phyloP scores from a whole-genome alignment of 2,888 invertebrate genomes.

The Tipula vernalis region DNA sequence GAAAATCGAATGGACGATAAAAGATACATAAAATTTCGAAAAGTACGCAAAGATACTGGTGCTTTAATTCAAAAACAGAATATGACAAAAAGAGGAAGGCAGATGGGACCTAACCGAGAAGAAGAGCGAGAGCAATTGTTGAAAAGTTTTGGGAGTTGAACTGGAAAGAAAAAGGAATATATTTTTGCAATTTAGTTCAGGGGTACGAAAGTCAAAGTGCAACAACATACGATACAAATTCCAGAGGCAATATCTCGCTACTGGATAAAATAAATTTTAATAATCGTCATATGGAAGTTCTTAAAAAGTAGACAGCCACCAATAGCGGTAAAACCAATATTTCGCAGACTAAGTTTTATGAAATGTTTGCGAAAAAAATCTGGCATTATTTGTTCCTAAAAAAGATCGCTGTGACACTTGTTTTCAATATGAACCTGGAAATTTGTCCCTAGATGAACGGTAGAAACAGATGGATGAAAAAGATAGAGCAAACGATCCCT shows the following conservation, averaged over 20 bases:
- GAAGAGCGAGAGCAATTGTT: neutral
- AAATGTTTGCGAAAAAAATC: neutral
- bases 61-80: neutral
- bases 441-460: no score
- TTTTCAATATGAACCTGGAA: neutral
- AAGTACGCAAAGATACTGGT: neutral
- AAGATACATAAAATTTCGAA: neutral
- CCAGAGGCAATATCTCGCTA: neutral
- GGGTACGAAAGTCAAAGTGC: no score
- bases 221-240: neutral
- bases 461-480: no score
- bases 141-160: neutral
- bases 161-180: neutral
- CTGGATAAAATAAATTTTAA: neutral
- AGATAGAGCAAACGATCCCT: no score
- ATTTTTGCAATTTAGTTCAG: no score
- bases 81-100: neutral
- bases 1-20: neutral
- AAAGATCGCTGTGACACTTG: neutral
- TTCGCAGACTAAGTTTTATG: neutral
- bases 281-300: neutral
- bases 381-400: neutral
- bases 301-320: neutral
- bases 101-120: neutral
- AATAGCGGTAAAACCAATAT: neutral